Percentiles rank a stretch among this genome's conserved stretches.
phyloP scores from a whole-genome alignment of 2,797 vertebrate species.

The Phalanger gymnotis region DNA sequence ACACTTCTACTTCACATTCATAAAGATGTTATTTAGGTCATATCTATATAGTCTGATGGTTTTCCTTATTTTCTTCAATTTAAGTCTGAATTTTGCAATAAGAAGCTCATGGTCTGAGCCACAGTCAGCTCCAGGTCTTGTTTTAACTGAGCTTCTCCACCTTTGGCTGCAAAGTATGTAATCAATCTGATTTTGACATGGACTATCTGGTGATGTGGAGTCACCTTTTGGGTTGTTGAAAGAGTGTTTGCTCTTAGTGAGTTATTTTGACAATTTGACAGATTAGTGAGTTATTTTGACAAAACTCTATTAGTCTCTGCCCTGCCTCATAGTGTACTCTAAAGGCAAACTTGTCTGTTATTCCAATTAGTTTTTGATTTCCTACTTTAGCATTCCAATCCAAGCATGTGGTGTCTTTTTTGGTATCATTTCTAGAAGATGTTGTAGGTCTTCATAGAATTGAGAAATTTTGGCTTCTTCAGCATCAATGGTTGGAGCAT shows the following conservation, averaged over 20 bases:
- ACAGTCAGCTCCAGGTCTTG: neutral
- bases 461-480: neutral
- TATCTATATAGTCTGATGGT: neutral
- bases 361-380: neutral
- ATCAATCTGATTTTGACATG: neutral
- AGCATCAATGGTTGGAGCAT: neutral
- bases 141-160: neutral
- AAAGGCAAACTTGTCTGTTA: neutral
- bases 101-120: neutral
- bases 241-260: neutral
- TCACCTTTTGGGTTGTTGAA: neutral
- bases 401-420: neutral
- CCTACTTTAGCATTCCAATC: neutral
- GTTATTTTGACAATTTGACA: neutral
- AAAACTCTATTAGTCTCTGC: neutral
- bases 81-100: neutral
- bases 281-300: neutral
- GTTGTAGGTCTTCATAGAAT: neutral
- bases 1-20: neutral
- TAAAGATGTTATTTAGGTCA: neutral
- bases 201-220: neutral
- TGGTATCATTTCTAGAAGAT: neutral
- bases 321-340: neutral
- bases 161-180: neutral
- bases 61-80: neutral